Percentiles rank a stretch among this genome's conserved stretches.
Conservation (phyloP, 2,797 vertebrate genomes). For the Dromococcyx pavoninus region DNA sequence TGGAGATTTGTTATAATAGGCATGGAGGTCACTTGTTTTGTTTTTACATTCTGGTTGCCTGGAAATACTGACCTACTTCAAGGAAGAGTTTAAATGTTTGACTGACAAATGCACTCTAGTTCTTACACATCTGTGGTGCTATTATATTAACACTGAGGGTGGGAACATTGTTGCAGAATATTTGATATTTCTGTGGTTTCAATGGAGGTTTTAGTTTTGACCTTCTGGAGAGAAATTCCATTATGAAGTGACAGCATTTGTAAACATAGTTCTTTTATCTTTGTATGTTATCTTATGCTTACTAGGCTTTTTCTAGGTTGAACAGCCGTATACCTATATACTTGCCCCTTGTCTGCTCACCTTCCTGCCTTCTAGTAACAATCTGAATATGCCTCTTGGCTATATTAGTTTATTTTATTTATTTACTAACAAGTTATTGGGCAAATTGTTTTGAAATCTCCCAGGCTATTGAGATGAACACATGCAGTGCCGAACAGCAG, state of each 20-base stretch:
- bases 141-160: not conserved
- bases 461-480: not conserved
- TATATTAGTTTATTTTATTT: not conserved
- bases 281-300: not conserved
- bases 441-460: not conserved
- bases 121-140: not conserved
- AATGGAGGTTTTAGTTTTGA: not conserved
- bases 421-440: not conserved
- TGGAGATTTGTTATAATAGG: not conserved
- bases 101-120: not conserved
- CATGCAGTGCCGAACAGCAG: not conserved
- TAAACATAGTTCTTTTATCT: not conserved
- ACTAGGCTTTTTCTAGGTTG: not conserved
- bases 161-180: not conserved
- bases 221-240: not conserved
- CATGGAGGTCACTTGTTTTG: not conserved
- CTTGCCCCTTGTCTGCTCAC: not conserved
- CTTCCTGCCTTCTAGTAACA: not conserved
- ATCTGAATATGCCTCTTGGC: not conserved
- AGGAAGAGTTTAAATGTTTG: conserved; percentile 10
- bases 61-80: conserved; percentile 34
- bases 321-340: not conserved
- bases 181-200: not conserved
- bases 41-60: conserved; percentile 44
- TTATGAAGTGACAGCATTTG: not conserved